A percentile compares a stretch with the other conserved stretches of the same genome.
Evolutionary conservation across 2,113 vertebrate species (phyloP).

Genomic region (Oophaga pumilio): DNA sequence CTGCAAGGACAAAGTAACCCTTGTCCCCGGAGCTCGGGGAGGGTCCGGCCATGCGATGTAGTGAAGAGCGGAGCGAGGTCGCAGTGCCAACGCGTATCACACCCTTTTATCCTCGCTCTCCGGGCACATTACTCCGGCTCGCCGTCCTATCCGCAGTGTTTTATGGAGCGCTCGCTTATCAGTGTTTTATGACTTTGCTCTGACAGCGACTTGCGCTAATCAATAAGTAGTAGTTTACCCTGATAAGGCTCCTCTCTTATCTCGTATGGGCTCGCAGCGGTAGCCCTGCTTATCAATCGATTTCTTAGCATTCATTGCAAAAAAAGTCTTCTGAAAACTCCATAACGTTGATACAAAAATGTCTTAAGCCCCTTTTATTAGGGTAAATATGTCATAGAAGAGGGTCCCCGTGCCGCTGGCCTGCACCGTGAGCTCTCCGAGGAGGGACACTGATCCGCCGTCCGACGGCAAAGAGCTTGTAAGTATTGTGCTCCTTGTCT

Average conservation of each 20-base stretch:
- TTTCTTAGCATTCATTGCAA: background rate
- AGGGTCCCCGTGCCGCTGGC: too few species aligned
- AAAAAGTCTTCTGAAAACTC: background rate
- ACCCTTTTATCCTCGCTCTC: background rate
- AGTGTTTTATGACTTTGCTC: background rate
- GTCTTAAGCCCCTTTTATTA: too few species aligned
- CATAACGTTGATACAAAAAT: too few species aligned
- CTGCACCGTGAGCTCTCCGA: too few species aligned
- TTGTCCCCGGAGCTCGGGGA: background rate
- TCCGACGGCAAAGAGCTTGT: too few species aligned
- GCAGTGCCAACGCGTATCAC: background rate
- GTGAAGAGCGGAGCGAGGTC: background rate
- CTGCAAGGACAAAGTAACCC: background rate
- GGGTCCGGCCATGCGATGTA: background rate
- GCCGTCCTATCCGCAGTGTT: background rate
- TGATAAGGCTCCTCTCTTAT: slow-evolving; percentile 16
- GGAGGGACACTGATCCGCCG: too few species aligned
- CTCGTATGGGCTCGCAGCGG: background rate
- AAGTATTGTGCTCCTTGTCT: too few species aligned
- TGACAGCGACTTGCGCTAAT: slow-evolving; percentile 6
- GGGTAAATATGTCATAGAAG: too few species aligned
- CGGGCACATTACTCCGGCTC: too few species aligned
- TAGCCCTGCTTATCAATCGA: slow-evolving; percentile 6
- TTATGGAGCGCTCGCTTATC: slow-evolving; percentile 45
- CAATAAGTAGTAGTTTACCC: slow-evolving; percentile 38